Conservation (phyloP, 2,888 invertebrate genomes). For the Lasioglossum calceatum region DNA sequence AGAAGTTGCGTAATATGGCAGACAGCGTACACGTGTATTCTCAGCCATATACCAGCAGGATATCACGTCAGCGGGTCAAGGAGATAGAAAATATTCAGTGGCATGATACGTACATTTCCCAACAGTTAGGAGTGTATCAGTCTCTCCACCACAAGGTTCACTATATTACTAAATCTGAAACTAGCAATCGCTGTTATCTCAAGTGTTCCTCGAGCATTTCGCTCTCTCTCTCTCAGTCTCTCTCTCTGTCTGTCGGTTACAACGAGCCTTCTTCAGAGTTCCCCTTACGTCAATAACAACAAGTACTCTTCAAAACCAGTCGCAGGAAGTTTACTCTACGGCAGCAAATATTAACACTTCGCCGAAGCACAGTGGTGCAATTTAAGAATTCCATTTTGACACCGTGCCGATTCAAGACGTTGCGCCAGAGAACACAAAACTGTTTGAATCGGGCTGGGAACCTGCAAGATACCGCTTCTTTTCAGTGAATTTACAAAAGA, state of each 20-base stretch:
- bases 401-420: not conserved
- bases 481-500: not conserved
- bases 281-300: conserved; percentile 17
- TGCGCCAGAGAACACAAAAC: not conserved
- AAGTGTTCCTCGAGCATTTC: conserved; percentile 19
- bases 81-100: not conserved
- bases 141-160: not conserved
- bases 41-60: not conserved
- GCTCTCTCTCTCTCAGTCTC: too few species aligned
- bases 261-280: not conserved
- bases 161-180: conserved; percentile 32
- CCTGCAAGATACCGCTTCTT: not conserved
- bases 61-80: not conserved
- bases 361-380: not conserved
- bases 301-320: conserved; percentile 16
- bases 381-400: not conserved
- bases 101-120: not conserved
- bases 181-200: conserved; percentile 36
- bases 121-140: not conserved
- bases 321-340: conserved; percentile 12
- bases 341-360: conserved; percentile 3
- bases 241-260: not conserved
- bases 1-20: not conserved
- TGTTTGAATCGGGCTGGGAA: not conserved
- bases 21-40: not conserved